Evolutionary conservation across 2,113 vertebrate genomes (phyloP).

Genomic region (Hymenochirus boettgeri): DNA sequence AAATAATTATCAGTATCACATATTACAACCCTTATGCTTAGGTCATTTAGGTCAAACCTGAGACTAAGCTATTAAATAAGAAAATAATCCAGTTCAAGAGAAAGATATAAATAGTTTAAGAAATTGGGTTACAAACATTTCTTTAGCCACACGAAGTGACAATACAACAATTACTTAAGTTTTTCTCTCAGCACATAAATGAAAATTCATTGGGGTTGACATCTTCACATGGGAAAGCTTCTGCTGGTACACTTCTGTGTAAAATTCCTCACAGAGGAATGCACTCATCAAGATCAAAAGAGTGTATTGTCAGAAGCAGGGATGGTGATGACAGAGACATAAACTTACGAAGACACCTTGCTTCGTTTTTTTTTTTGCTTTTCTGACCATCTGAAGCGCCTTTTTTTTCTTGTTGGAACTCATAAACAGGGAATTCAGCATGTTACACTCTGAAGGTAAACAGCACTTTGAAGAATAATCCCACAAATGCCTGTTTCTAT

Average conservation of each 20-base stretch:
- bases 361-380: neutral
- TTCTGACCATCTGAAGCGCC: slow-evolving; percentile 7
- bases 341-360: slow-evolving; percentile 17
- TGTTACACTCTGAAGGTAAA: slow-evolving; percentile 38
- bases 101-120: too few relatives aligned
- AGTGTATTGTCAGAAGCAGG: slow-evolving; percentile 22
- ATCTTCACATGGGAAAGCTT: slow-evolving; percentile 35
- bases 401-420: slow-evolving; percentile 31
- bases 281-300: slow-evolving; percentile 14
- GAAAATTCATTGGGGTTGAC: slow-evolving; percentile 35
- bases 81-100: too few relatives aligned
- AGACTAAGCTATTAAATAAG: too few relatives aligned
- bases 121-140: slow-evolving; percentile 21
- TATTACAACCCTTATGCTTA: too few relatives aligned
- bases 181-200: slow-evolving; percentile 31
- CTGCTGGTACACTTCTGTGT: slow-evolving; percentile 25
- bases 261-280: slow-evolving; percentile 29
- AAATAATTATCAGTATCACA: too few relatives aligned
- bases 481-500: slow-evolving; percentile 16
- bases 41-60: too few relatives aligned
- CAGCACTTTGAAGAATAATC: slow-evolving; percentile 32
- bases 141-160: slow-evolving; percentile 7
- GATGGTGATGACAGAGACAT: slow-evolving; percentile 14
- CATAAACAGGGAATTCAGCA: slow-evolving; percentile 38
- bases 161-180: slow-evolving; percentile 34